Percentiles rank a stretch among this genome's conserved stretches.
Evolutionary conservation across 1,140 invertebrate species (phyloP).

Genomic region (Antheraea mylitta): DNA sequence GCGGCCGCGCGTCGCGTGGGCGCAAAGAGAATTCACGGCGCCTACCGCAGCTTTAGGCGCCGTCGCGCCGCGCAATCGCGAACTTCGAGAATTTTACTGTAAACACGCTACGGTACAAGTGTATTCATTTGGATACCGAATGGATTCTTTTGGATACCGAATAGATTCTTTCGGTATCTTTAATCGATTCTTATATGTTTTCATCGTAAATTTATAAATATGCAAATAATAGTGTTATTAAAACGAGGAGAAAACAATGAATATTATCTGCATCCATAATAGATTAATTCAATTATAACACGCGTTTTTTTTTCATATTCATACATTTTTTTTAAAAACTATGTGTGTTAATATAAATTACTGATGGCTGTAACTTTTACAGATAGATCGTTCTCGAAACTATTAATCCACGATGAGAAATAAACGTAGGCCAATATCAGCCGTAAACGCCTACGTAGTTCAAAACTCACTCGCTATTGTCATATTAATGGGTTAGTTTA

Average conservation of each 20-base stretch:
- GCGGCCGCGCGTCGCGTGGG: slow-evolving; percentile 48
- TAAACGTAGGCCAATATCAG: slow-evolving; percentile 33
- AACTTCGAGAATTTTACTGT: slow-evolving; percentile 34
- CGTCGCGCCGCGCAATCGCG: slow-evolving; percentile 17
- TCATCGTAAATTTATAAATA: too few relatives aligned
- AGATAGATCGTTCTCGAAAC: slow-evolving; percentile 27
- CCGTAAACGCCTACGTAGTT: slow-evolving; percentile 33
- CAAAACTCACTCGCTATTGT: slow-evolving; percentile 8
- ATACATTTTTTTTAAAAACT: background rate
- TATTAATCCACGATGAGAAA: slow-evolving; percentile 34
- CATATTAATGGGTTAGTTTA: slow-evolving; percentile 7
- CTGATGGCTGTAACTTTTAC: slow-evolving; percentile 27
- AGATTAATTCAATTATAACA: too few relatives aligned
- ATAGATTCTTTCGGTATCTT: background rate
- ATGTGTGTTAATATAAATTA: slow-evolving; percentile 7
- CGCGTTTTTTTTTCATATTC: background rate
- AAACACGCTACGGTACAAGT: slow-evolving; percentile 13
- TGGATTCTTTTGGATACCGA: background rate
- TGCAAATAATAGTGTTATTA: background rate
- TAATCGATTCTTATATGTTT: too few relatives aligned
- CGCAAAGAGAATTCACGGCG: slow-evolving; percentile 49
- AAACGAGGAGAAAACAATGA: background rate
- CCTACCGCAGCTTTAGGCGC: slow-evolving; percentile 34
- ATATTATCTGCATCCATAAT: too few relatives aligned
- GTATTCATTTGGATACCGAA: background rate